Conservation (phyloP, 2,113 vertebrate genomes). For the Chlorocebus sabaeus region DNA sequence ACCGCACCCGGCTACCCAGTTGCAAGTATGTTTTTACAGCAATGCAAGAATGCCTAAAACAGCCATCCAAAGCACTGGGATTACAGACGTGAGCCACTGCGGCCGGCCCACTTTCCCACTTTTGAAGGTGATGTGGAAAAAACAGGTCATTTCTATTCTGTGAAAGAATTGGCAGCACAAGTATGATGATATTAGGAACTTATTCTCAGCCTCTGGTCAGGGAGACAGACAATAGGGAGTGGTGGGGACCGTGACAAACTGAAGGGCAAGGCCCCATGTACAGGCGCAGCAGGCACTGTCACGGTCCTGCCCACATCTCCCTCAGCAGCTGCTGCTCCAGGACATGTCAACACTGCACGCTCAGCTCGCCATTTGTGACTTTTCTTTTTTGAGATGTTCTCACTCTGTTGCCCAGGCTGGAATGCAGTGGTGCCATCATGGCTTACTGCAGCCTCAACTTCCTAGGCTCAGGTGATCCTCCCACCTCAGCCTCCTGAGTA, state of each 20-base stretch:
- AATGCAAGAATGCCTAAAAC: no score
- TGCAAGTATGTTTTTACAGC: no score
- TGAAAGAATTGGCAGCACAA: not conserved
- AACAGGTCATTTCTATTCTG: not conserved
- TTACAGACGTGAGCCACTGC: not conserved
- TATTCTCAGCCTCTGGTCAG: not conserved
- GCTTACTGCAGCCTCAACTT: not conserved
- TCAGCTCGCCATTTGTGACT: rapidly evolving
- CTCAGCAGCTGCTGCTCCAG: not conserved
- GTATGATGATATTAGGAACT: not conserved
- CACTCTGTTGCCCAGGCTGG: no score
- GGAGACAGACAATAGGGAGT: not conserved
- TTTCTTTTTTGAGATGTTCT: no score
- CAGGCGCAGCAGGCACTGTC: no score
- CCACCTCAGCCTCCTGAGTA: no score
- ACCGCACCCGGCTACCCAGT: no score
- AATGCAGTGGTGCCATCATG: no score
- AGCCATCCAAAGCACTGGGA: no score
- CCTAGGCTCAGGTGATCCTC: no score
- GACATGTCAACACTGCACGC: no score
- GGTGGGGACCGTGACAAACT: not conserved
- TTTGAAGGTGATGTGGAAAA: not conserved
- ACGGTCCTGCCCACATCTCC: not conserved
- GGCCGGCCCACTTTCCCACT: not conserved
- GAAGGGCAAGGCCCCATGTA: not conserved